Conservation (phyloP, 2,113 vertebrate genomes). For the Axis porcinus region DNA sequence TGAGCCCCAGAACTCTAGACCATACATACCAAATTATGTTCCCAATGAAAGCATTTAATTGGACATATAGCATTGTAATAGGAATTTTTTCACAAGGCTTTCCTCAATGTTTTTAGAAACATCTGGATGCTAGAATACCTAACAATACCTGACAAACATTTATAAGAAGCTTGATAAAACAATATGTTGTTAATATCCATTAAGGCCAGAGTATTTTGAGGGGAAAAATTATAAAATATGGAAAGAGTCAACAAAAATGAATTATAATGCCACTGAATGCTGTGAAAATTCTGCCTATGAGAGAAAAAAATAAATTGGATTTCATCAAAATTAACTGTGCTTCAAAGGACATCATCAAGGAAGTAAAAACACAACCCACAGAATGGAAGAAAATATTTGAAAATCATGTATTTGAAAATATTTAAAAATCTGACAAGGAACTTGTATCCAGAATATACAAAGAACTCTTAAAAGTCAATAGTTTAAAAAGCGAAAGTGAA, state of each 20-base stretch:
- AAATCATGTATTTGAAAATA: not conserved
- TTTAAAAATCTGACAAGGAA: not conserved
- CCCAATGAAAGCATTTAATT: constrained; percentile 6
- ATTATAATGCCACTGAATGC: constrained; percentile 8
- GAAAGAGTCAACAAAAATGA: not conserved
- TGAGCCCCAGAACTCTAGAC: not conserved
- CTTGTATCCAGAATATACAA: not conserved
- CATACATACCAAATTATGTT: constrained; percentile 18
- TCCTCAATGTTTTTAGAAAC: constrained; percentile 8
- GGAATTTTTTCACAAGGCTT: not conserved
- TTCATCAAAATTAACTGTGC: constrained; percentile 25
- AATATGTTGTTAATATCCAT: not conserved
- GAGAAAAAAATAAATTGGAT: constrained; percentile 10
- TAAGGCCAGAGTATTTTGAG: not conserved
- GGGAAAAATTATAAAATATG: constrained; percentile 22
- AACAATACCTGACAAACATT: not conserved
- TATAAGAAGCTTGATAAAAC: not conserved
- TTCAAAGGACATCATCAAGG: not conserved
- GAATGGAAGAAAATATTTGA: not conserved
- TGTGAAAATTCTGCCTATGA: not conserved
- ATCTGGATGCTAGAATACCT: not conserved
- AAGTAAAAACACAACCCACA: not conserved
- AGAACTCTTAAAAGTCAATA: not conserved
- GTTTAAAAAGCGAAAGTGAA: not conserved
- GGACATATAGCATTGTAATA: constrained; percentile 19